phyloP scores from a whole-genome alignment of 1,140 invertebrate genomes.

The Drosophila virilis region DNA sequence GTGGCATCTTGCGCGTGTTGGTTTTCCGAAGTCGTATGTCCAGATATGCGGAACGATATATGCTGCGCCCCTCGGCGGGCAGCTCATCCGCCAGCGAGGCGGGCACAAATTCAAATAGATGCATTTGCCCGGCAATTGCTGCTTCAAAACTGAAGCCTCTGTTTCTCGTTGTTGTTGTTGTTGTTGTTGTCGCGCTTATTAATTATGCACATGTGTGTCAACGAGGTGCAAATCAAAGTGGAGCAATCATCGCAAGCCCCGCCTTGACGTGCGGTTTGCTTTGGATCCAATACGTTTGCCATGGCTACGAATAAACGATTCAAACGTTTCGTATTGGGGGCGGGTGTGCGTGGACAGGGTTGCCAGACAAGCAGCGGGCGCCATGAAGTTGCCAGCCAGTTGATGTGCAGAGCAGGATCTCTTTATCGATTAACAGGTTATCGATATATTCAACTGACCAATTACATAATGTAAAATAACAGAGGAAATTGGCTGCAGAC shows the following conservation, averaged over 20 bases:
- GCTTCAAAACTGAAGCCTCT: conserved; percentile 24
- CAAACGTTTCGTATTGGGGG: neutral
- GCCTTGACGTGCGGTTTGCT: conserved; percentile 54
- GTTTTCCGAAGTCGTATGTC: conserved; percentile 62
- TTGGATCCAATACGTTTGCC: conserved; percentile 47
- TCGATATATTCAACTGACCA: neutral
- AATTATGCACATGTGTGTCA: conserved; percentile 6
- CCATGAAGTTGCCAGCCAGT: neutral
- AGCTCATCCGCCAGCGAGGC: conserved; percentile 59
- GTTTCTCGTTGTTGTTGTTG: conserved; percentile 18
- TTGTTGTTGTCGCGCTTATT: conserved; percentile 14
- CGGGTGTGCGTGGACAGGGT: neutral
- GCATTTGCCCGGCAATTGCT: conserved; percentile 43
- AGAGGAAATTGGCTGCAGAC: no score
- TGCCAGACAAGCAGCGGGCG: neutral
- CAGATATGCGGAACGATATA: conserved; percentile 74
- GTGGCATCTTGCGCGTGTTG: conserved; percentile 1
- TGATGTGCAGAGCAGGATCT: neutral
- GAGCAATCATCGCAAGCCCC: conserved; percentile 51
- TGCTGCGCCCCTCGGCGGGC: conserved; percentile 54
- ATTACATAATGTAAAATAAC: neutral
- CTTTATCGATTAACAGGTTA: neutral
- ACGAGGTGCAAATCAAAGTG: conserved; percentile 52
- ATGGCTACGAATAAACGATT: conserved; percentile 11
- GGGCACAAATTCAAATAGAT: conserved; percentile 79